Base-by-base conservation (phyloP, 2,797 vertebrate species). In the Pygocentrus nattereri region DNA sequence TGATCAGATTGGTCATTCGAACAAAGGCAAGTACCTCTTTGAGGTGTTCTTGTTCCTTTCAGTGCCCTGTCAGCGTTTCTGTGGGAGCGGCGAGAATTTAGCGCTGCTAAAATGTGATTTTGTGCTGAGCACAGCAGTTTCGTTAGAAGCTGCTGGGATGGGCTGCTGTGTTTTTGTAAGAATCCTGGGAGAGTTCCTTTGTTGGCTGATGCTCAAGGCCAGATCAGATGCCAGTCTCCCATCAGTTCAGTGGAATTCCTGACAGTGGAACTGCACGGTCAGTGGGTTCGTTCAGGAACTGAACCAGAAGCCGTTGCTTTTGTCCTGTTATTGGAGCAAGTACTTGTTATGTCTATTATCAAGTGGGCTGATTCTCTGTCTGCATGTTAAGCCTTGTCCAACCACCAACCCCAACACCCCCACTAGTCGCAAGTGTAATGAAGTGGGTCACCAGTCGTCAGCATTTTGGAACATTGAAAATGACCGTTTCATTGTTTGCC, bases 111-210 rank as follows among this genome's bases (percentile, higher is more conserved):
- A 90, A 88, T 71, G 52, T 47, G 54, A 44, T 0, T 71, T 89
- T 91, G 2, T 89, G 90, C 88, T 89, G 84, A 82, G 72, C 81
- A 88, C 90, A 89, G 89, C 91, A 79, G 80, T 89, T 86, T 86
- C 68, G 12, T 19, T 30, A 65, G 67, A 76, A 69, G 72, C 16
- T 69, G 71, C 59, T 47, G 67, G 77, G 71, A 64, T 7, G 31
- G 62, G 25, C 58, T 18, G 15, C 27, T 8, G 71, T 92, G 91
- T 92, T 92, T 88, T 91, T 83, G 71, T 86, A 83, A 85, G 85
- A 71, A 76, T 85, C 74, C 49, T 65, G 82, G 7, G 82, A 86
- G 47, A 16, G 75, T 49, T 49, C 69, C 79, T 83, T 88, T 92
- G 88, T 92, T 92, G 85, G 88, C 58, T 80, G 88, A 84, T 88